These are phyloP conservation scores for Hydrozoanthus gracilis DNA, from an alignment of 92 coral and sea anemone species.

Conservation along the genomic window DNA sequence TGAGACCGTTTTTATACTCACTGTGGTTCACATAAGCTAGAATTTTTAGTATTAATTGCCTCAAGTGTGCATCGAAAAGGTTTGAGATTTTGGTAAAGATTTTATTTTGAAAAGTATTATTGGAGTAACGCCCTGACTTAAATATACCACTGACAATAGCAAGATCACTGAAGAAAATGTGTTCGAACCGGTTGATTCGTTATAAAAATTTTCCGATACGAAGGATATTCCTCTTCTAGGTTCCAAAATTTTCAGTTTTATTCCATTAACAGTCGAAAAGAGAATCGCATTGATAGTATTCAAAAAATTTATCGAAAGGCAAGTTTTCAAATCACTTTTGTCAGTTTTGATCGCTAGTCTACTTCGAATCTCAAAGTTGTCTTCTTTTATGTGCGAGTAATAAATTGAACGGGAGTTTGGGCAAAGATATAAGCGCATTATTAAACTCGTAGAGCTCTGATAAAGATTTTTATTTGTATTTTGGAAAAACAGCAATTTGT, in stretches of 20 bases:
- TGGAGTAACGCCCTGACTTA: constrained; percentile 46
- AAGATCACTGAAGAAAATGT: neutral
- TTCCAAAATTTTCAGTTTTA: neutral
- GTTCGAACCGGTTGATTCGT: neutral
- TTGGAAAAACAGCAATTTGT: neutral
- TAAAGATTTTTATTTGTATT: neutral
- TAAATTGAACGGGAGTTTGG: too few species aligned
- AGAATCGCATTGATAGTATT: neutral
- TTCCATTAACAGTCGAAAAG: constrained; percentile 5
- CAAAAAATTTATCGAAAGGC: constrained; percentile 6
- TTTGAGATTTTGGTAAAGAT: constrained; percentile 14
- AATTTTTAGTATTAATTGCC: neutral
- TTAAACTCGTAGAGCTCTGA: too few species aligned
- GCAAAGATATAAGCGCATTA: too few species aligned
- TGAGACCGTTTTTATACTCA: neutral
- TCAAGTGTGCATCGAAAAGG: constrained; percentile 2
- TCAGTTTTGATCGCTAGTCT: constrained; percentile 31
- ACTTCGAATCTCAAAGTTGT: neutral
- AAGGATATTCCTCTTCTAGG: neutral
- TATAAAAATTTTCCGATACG: neutral
- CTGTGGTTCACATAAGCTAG: neutral
- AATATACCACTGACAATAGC: constrained; percentile 22
- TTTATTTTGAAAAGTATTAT: constrained; percentile 44
- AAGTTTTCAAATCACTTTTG: neutral
- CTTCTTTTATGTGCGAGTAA: neutral